phyloP scores from a whole-genome alignment of 2,797 vertebrate species.

The Podargus strigoides region DNA sequence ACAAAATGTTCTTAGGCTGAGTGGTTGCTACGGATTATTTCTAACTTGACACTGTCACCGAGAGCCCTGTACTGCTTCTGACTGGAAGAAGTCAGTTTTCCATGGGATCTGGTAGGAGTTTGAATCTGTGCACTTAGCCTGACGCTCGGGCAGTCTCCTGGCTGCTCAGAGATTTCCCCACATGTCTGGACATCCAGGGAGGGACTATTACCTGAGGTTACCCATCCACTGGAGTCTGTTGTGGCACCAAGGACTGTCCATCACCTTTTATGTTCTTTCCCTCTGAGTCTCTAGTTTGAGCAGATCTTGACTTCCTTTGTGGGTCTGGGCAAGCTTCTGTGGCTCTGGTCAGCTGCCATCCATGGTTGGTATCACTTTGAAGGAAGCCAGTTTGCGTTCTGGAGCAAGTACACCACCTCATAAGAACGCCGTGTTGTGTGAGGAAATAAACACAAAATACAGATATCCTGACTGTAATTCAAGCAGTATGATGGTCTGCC shows the following conservation, averaged over 20 bases:
- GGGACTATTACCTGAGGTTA: not conserved
- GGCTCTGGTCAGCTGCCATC: not conserved
- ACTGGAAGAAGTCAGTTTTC: not conserved
- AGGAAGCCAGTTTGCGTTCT: not conserved
- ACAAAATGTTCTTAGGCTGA: not conserved
- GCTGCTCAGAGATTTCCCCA: not conserved
- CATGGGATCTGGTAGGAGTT: not conserved
- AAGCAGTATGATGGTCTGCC: not conserved
- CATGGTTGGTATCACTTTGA: rapidly evolving
- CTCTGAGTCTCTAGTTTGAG: not conserved
- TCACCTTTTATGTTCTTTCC: not conserved
- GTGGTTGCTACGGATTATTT: not conserved
- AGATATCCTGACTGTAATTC: not conserved
- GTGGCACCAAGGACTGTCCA: rapidly evolving
- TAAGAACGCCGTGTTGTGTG: not conserved
- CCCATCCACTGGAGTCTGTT: not conserved
- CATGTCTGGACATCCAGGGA: not conserved
- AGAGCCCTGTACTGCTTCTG: not conserved
- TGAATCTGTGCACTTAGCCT: not conserved
- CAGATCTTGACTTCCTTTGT: not conserved
- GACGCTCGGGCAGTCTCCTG: rapidly evolving
- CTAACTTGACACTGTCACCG: not conserved
- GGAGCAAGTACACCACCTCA: not conserved
- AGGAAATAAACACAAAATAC: not conserved
- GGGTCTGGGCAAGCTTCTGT: not conserved